Percentiles rank a stretch among this genome's conserved stretches.
phyloP scores from a whole-genome alignment of 2,888 invertebrate genomes.

The Brachyopa scutellaris region DNA sequence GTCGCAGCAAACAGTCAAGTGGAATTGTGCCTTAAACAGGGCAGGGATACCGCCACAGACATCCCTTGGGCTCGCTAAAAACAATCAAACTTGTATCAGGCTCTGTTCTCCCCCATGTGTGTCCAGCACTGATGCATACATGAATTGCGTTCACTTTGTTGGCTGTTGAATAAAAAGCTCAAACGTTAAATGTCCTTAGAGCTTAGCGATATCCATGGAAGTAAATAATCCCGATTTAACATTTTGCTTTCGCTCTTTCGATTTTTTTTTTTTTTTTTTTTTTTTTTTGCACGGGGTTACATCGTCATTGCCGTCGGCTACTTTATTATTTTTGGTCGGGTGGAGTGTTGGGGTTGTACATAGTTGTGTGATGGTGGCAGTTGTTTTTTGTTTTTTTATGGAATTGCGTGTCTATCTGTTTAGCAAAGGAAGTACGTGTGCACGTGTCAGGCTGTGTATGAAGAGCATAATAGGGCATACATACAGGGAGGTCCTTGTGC shows the following conservation, averaged over 20 bases:
- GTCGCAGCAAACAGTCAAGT: constrained; percentile 51
- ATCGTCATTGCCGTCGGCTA: constrained; percentile 65
- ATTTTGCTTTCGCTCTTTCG: constrained; percentile 70
- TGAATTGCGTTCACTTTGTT: constrained; percentile 57
- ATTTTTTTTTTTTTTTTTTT: constrained; percentile 6
- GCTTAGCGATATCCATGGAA: constrained; percentile 65
- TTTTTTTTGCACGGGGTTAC: background rate
- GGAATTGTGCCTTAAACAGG: constrained; percentile 20
- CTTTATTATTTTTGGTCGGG: constrained; percentile 61
- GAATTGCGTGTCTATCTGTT: constrained; percentile 63
- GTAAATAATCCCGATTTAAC: constrained; percentile 72
- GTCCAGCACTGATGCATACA: constrained; percentile 52
- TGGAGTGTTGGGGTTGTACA: background rate
- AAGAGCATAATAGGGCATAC: background rate
- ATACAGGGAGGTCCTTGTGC: constrained; percentile 41
- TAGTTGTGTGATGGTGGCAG: background rate
- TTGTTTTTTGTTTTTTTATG: constrained; percentile 11
- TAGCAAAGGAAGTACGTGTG: constrained; percentile 59
- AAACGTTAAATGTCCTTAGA: constrained; percentile 71
- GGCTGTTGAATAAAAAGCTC: constrained; percentile 72
- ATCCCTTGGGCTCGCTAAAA: constrained; percentile 61
- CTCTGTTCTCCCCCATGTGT: constrained; percentile 17
- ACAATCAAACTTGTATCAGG: constrained; percentile 30
- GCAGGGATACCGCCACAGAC: constrained; percentile 1
- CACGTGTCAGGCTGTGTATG: constrained; percentile 33